These are phyloP conservation scores for Hepsetus odoe DNA, from an alignment of 2,113 vertebrate genomes.

Conservation along the genomic window DNA sequence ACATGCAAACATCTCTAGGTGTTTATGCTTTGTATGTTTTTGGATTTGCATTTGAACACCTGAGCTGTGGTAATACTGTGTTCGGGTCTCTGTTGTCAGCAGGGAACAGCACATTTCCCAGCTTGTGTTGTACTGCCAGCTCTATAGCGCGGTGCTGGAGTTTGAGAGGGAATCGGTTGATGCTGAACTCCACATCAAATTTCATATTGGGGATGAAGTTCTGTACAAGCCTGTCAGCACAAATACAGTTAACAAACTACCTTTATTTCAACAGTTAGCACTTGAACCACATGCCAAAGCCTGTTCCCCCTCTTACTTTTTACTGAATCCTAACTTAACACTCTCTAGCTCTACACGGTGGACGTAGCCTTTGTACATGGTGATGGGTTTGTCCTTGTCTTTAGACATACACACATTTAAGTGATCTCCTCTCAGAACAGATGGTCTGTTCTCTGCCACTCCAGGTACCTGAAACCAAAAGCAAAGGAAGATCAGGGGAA, in stretches of 20 bases:
- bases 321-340: slow-evolving; percentile 85
- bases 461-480: slow-evolving; percentile 82
- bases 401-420: slow-evolving; percentile 76
- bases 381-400: slow-evolving; percentile 56
- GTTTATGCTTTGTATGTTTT: background rate
- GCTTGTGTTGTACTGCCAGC: slow-evolving; percentile 65
- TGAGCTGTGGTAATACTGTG: slow-evolving; percentile 60
- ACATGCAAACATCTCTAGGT: background rate
- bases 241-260: background rate
- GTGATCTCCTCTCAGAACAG: slow-evolving; percentile 86
- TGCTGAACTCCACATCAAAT: slow-evolving; percentile 89
- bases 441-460: slow-evolving; percentile 88
- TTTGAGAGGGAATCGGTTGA: slow-evolving; percentile 82
- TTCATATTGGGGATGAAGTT: slow-evolving; percentile 79
- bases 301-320: slow-evolving; percentile 69
- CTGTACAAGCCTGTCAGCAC: slow-evolving; percentile 73
- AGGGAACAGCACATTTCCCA: slow-evolving; percentile 75
- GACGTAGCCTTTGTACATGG: slow-evolving; percentile 85
- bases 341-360: slow-evolving; percentile 84
- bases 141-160: slow-evolving; percentile 83
- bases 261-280: too few species aligned
- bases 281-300: too few species aligned
- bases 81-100: slow-evolving; percentile 38
- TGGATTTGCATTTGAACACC: slow-evolving; percentile 54
- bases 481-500: too few species aligned